Percentiles rank a stretch among this genome's conserved stretches.
These are phyloP conservation scores for Ammodytes marinus DNA, from an alignment of 2,113 vertebrate genomes.

Conservation along the genomic window DNA sequence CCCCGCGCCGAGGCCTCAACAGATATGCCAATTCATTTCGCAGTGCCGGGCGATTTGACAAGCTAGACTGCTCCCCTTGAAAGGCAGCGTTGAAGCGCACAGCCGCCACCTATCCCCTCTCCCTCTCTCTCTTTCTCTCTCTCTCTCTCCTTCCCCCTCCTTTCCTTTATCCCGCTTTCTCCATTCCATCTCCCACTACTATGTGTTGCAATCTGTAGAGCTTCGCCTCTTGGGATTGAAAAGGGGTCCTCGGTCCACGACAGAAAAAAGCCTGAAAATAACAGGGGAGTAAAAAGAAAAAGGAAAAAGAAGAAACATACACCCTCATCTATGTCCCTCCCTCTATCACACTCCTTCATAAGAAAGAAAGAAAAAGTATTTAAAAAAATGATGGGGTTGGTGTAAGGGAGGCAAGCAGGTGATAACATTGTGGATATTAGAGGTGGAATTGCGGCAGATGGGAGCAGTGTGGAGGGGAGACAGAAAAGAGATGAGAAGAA, in stretches of 20 bases:
- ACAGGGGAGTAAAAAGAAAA: conserved; percentile 47
- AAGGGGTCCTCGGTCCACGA: conserved; percentile 88
- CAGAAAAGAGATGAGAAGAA: conserved; percentile 68
- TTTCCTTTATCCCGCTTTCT: conserved; percentile 72
- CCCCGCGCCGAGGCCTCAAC: conserved; percentile 87
- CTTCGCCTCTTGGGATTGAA: conserved; percentile 90
- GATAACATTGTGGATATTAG: conserved; percentile 98
- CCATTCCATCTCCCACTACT: conserved; percentile 72
- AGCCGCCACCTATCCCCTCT: conserved; percentile 80
- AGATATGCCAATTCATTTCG: conserved; percentile 98
- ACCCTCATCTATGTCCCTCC: conserved; percentile 37
- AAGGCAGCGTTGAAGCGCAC: conserved; percentile 96
- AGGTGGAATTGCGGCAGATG: conserved; percentile 84
- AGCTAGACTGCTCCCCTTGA: conserved; percentile 99
- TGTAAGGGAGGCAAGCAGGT: conserved; percentile 90
- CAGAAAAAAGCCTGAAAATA: conserved; percentile 75
- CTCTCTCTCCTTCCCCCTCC: conserved; percentile 55
- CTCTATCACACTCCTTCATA: conserved; percentile 48
- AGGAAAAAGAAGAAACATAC: conserved; percentile 23
- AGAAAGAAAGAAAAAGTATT: conserved; percentile 74
- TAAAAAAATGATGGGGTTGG: conserved; percentile 88
- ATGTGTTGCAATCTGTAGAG: conserved; percentile 86
- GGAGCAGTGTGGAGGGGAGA: conserved; percentile 69
- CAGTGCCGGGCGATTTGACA: conserved; percentile 92
- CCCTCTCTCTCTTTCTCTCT: conserved; percentile 29